phyloP scores from a whole-genome alignment of 2,888 invertebrate species.

The Synanthedon myopaeformis region DNA sequence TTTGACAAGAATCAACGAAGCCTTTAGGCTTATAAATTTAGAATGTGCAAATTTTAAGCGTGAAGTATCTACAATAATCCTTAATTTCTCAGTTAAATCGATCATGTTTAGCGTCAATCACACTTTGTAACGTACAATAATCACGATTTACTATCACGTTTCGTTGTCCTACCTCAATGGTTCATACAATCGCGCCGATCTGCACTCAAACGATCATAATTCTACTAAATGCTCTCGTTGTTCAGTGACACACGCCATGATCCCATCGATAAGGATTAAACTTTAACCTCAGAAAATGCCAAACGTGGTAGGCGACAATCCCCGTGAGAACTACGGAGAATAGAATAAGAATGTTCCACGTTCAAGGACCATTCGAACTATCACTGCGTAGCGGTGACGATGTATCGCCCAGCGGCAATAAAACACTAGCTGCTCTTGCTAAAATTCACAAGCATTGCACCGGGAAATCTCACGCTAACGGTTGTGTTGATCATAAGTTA shows the following conservation, averaged over 20 bases:
- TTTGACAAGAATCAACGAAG: no score
- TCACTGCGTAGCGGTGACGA: conserved; percentile 68
- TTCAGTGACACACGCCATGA: conserved; percentile 49
- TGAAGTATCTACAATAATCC: not conserved
- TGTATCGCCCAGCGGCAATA: conserved; percentile 55
- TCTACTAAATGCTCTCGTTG: conserved; percentile 39
- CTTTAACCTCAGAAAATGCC: conserved; percentile 49
- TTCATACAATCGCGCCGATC: conserved; percentile 37
- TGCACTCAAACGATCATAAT: conserved; percentile 36
- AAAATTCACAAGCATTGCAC: conserved; percentile 80
- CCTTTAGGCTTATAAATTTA: no score
- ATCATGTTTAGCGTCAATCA: conserved; percentile 11
- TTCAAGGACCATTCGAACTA: conserved; percentile 70
- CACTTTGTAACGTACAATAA: conserved; percentile 7
- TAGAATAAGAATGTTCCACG: conserved; percentile 59
- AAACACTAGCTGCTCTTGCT: conserved; percentile 63
- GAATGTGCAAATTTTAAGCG: no score
- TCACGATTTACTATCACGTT: conserved; percentile 31
- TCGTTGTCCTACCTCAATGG: conserved; percentile 21
- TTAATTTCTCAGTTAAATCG: conserved; percentile 7
- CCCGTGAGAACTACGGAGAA: conserved; percentile 26
- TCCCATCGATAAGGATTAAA: conserved; percentile 29
- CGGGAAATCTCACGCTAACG: conserved; percentile 82
- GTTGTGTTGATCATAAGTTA: conserved; percentile 69
- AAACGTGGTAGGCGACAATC: conserved; percentile 27